Evolutionary conservation across 2,113 vertebrate genomes (phyloP).

Genomic region (Turdus rufiventris): DNA sequence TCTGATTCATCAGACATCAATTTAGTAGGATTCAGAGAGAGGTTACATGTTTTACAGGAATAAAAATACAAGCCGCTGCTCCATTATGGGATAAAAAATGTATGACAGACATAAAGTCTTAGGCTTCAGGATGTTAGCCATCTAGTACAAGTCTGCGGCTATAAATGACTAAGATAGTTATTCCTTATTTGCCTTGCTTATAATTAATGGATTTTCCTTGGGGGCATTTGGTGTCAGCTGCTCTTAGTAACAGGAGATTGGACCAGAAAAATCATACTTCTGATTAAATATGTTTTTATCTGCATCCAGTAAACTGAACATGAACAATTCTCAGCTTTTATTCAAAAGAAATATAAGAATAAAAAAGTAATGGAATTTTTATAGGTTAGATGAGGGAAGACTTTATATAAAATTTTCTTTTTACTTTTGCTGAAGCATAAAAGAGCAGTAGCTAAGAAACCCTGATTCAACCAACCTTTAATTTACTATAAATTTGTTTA

Average conservation of each 20-base stretch:
- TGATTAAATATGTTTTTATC: neutral
- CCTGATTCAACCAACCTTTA: neutral
- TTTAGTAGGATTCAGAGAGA: neutral
- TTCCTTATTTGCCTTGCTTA: neutral
- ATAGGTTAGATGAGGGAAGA: neutral
- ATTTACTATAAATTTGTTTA: neutral
- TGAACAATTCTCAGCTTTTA: neutral
- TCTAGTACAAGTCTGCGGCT: neutral
- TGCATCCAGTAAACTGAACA: neutral
- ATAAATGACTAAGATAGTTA: neutral
- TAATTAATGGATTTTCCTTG: neutral
- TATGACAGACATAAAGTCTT: neutral
- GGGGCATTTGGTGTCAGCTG: neutral
- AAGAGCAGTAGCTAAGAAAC: neutral
- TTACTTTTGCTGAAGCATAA: neutral
- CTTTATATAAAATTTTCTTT: neutral
- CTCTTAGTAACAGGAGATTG: neutral
- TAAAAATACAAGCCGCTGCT: neutral
- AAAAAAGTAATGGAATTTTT: neutral
- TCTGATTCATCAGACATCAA: neutral
- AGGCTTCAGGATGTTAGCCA: neutral
- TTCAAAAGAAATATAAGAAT: neutral
- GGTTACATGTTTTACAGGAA: neutral
- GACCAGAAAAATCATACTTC: neutral
- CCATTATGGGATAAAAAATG: neutral